phyloP scores from a whole-genome alignment of 2,113 vertebrate genomes.

The Gasterosteus nipponicus region DNA sequence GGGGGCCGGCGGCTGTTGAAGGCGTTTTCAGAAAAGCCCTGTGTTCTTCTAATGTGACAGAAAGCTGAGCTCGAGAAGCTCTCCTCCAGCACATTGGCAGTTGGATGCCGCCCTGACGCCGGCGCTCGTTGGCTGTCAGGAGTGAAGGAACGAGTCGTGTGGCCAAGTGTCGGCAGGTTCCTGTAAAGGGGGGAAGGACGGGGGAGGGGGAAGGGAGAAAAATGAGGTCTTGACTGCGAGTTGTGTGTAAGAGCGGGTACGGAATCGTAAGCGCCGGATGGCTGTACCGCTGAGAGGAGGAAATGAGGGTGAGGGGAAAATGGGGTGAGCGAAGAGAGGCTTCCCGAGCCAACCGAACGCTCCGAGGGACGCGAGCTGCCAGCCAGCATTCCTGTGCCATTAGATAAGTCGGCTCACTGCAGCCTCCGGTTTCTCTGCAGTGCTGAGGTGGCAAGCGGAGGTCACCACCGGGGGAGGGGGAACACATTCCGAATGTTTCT shows the following conservation, averaged over 20 bases:
- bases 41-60: slow-evolving; percentile 71
- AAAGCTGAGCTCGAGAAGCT: slow-evolving; percentile 65
- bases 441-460: slow-evolving; percentile 79
- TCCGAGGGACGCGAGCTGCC: slow-evolving; percentile 75
- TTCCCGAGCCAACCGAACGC: slow-evolving; percentile 80
- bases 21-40: slow-evolving; percentile 65
- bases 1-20: slow-evolving; percentile 50
- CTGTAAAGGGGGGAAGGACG: slow-evolving; percentile 61
- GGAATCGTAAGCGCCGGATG: slow-evolving; percentile 60
- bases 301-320: slow-evolving; percentile 68
- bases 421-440: slow-evolving; percentile 79
- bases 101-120: slow-evolving; percentile 35
- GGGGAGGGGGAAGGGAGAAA: slow-evolving; percentile 48
- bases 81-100: slow-evolving; percentile 39
- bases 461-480: slow-evolving; percentile 65
- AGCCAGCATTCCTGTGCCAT: slow-evolving; percentile 81
- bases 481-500: slow-evolving; percentile 65
- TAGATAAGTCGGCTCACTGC: slow-evolving; percentile 79
- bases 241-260: slow-evolving; percentile 41
- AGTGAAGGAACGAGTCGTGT: slow-evolving; percentile 48
- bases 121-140: slow-evolving; percentile 42
- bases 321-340: slow-evolving; percentile 67
- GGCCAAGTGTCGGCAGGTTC: slow-evolving; percentile 69
- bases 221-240: slow-evolving; percentile 64
- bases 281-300: slow-evolving; percentile 68